phyloP scores from a whole-genome alignment of 2,888 invertebrate species.

The Stictocephala bisonia region DNA sequence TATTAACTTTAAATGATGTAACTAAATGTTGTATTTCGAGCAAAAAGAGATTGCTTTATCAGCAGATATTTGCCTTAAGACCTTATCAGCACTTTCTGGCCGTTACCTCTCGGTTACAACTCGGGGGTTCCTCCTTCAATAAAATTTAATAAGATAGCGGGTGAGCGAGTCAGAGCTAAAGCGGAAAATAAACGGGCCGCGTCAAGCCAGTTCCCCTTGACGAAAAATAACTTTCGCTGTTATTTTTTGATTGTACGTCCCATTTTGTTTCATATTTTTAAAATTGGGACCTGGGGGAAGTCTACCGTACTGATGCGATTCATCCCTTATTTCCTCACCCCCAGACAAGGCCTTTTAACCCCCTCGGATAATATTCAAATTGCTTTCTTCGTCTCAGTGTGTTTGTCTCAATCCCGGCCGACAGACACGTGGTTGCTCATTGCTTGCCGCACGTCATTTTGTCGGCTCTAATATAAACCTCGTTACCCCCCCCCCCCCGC shows the following conservation, averaged over 20 bases:
- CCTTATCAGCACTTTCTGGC: too few relatives aligned
- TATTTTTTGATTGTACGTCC: constrained; percentile 48
- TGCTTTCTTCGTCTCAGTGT: constrained; percentile 45
- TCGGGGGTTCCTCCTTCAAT: constrained; percentile 44
- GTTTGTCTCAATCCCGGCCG: constrained; percentile 11
- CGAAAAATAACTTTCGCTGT: constrained; percentile 50
- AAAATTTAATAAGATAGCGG: constrained; percentile 51
- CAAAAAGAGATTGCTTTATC: too few relatives aligned
- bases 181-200: constrained; percentile 42
- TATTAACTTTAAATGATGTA: too few relatives aligned
- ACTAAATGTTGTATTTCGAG: too few relatives aligned
- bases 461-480: constrained; percentile 37
- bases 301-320: constrained; percentile 45
- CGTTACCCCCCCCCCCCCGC: constrained; percentile 53
- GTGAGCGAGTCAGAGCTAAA: constrained; percentile 4
- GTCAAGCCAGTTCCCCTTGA: constrained; percentile 33
- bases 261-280: constrained; percentile 52
- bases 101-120: too few relatives aligned
- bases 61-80: too few relatives aligned
- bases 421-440: constrained; percentile 35
- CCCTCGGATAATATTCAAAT: constrained; percentile 47
- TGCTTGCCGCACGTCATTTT: constrained; percentile 27
- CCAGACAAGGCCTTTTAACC: constrained; percentile 42
- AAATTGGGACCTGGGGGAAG: constrained; percentile 48
- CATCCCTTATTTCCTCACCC: constrained; percentile 30